Evolutionary conservation across 2,797 vertebrate species (phyloP).

Genomic region (Tympanoctomys barrerae): DNA sequence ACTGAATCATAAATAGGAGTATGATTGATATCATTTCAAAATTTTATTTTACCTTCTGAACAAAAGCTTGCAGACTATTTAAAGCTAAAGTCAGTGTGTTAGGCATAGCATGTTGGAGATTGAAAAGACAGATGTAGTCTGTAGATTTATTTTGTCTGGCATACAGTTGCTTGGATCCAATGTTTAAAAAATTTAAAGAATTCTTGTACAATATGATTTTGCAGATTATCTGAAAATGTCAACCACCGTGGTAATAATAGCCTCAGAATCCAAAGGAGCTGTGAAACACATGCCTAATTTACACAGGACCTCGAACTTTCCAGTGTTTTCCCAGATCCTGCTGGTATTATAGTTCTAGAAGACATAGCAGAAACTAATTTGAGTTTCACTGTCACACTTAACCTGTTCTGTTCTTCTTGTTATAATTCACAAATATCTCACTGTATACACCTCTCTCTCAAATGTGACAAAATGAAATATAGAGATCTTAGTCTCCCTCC

Average conservation of each 20-base stretch:
- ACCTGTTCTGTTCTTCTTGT: neutral
- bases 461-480: neutral
- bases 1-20: slow-evolving; percentile 32
- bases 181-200: slow-evolving; percentile 57
- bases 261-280: neutral
- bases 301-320: neutral
- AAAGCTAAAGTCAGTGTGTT: slow-evolving; percentile 51
- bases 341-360: neutral
- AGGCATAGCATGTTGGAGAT: slow-evolving; percentile 8
- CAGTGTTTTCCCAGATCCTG: neutral
- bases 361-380: neutral
- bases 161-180: slow-evolving; percentile 9
- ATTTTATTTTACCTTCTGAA: slow-evolving; percentile 29
- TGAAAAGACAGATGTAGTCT: slow-evolving; percentile 51
- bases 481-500: neutral
- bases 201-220: slow-evolving; percentile 33
- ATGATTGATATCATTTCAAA: slow-evolving; percentile 66
- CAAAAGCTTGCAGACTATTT: slow-evolving; percentile 53
- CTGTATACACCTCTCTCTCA: neutral
- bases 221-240: slow-evolving; percentile 36
- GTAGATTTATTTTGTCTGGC: slow-evolving; percentile 60
- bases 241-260: neutral
- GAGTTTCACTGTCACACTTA: neutral
- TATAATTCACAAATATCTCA: neutral
- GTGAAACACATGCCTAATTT: neutral